phyloP scores from a whole-genome alignment of 1,140 invertebrate genomes.

The Batillaria attramentaria region DNA sequence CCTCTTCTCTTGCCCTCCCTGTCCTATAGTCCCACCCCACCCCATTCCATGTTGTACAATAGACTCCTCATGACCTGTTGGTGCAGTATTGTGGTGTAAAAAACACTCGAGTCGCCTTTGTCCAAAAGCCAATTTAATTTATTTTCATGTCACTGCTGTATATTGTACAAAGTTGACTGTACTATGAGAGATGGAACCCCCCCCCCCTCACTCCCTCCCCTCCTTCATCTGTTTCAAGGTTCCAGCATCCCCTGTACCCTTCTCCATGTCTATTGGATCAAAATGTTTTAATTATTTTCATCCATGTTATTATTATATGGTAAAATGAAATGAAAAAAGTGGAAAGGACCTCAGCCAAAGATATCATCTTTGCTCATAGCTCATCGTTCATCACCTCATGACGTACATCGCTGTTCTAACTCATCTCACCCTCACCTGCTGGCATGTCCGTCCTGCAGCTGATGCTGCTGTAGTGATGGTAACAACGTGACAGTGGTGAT shows the following conservation, averaged over 20 bases:
- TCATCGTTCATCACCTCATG: neutral
- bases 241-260: neutral
- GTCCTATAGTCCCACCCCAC: conserved; percentile 5
- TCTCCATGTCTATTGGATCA: neutral
- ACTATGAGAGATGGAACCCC: neutral
- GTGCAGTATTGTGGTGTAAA: conserved; percentile 30
- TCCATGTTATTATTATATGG: neutral
- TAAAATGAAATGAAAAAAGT: neutral
- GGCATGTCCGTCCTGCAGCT: neutral
- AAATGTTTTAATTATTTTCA: neutral
- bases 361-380: neutral
- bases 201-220: neutral
- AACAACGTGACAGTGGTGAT: neutral
- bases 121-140: conserved; percentile 24
- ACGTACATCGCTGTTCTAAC: neutral
- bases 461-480: neutral
- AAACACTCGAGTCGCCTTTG: conserved; percentile 1
- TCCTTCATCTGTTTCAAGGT: neutral
- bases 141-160: conserved; percentile 25
- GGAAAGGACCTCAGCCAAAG: conserved; percentile 11
- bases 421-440: neutral
- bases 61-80: neutral
- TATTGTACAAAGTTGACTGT: conserved; percentile 16
- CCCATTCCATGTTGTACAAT: neutral
- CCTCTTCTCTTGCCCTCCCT: neutral